Percentiles rank a stretch among this genome's conserved stretches.
Conservation (phyloP, 2,797 vertebrate genomes). For the Tenualosa thibaudeaui region DNA sequence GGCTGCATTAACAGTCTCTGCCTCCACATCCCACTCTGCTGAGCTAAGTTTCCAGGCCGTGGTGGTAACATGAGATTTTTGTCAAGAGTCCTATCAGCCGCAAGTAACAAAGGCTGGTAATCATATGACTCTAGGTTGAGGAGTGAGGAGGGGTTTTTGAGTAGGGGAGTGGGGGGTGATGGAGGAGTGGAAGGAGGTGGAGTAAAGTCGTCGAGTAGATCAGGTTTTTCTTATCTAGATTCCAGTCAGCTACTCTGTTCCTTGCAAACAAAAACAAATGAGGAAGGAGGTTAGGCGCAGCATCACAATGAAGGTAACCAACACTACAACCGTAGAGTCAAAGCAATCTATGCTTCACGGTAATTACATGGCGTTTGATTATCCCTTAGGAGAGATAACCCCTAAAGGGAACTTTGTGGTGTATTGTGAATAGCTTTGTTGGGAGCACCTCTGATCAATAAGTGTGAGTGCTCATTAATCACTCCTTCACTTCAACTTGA, state of each 20-base stretch:
- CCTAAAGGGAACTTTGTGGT: neutral
- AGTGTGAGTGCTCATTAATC: neutral
- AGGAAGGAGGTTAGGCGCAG: neutral
- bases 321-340: neutral
- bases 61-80: slow-evolving; percentile 50
- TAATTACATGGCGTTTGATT: neutral
- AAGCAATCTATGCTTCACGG: neutral
- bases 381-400: neutral
- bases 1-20: neutral
- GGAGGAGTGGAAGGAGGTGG: neutral
- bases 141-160: neutral
- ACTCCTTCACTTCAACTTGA: neutral
- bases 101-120: slow-evolving; percentile 60
- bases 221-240: slow-evolving; percentile 66
- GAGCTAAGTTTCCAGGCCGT: slow-evolving; percentile 16
- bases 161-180: slow-evolving; percentile 28
- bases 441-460: neutral
- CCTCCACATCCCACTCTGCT: neutral
- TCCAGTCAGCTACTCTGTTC: slow-evolving; percentile 50
- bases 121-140: slow-evolving; percentile 50
- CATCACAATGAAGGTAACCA: slow-evolving; percentile 7
- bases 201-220: slow-evolving; percentile 54
- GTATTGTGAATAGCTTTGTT: neutral
- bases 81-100: slow-evolving; percentile 56
- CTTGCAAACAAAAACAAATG: slow-evolving; percentile 40